Percentiles rank a stretch among this genome's conserved stretches.
Conservation (phyloP, 1,140 invertebrate species). For the Cotesia vestalis region DNA sequence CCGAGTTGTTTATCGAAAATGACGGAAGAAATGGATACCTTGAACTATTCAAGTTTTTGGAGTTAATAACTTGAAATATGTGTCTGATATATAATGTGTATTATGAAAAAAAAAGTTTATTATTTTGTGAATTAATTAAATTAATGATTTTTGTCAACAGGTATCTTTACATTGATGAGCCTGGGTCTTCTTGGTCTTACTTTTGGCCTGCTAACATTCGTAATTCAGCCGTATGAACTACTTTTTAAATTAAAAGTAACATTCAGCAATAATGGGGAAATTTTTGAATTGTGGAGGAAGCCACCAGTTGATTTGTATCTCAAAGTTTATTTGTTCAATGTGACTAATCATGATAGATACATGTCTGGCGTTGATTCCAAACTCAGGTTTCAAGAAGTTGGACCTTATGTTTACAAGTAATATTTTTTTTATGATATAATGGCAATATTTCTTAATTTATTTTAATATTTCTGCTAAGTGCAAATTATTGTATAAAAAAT, state of each 20-base stretch:
- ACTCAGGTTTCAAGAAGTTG: conserved; percentile 80
- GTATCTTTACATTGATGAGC: conserved; percentile 73
- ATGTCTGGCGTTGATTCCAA: conserved; percentile 75
- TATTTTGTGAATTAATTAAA: too few relatives aligned
- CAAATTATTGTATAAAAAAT: too few relatives aligned
- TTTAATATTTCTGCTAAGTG: too few relatives aligned
- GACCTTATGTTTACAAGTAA: conserved; percentile 92
- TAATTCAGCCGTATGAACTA: conserved; percentile 76
- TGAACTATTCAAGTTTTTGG: too few relatives aligned
- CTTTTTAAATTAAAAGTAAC: conserved; percentile 79
- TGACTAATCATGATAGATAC: conserved; percentile 86
- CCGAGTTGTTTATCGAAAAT: too few relatives aligned
- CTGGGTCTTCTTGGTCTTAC: conserved; percentile 72
- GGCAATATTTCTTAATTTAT: too few relatives aligned
- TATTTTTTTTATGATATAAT: background rate
- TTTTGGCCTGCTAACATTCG: conserved; percentile 69
- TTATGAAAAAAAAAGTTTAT: too few relatives aligned
- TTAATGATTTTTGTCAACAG: conserved; percentile 62
- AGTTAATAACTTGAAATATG: too few relatives aligned
- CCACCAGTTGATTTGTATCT: conserved; percentile 85
- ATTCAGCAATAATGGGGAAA: conserved; percentile 77
- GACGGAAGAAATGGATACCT: too few relatives aligned
- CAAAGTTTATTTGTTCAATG: conserved; percentile 87
- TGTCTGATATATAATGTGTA: too few relatives aligned
- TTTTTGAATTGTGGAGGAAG: conserved; percentile 85